A percentile compares a stretch with the other conserved stretches of the same genome.
Conservation (phyloP, 2,888 invertebrate species). For the Rambutsinella grinnellia region DNA sequence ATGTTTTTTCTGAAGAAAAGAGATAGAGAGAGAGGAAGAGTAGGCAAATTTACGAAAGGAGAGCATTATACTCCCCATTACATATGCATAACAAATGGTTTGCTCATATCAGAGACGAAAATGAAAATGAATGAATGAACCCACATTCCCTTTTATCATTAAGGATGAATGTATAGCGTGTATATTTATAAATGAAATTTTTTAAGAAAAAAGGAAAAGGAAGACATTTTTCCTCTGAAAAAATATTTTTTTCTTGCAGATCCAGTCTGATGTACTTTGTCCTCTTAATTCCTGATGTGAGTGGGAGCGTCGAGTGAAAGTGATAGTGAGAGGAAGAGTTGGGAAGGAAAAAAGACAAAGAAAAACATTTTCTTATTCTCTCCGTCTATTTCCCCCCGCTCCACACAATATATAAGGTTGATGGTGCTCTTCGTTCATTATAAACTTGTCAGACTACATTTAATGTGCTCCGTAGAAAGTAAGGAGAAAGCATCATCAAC, state of each 20-base stretch:
- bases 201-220: conserved; percentile 4
- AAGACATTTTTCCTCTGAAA: too few relatives aligned
- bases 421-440: neutral
- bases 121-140: conserved; percentile 48
- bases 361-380: neutral
- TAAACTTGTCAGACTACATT: conserved; percentile 30
- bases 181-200: conserved; percentile 19
- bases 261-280: neutral
- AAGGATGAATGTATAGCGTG: neutral
- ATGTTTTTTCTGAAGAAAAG: neutral
- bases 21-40: neutral
- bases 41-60: conserved; percentile 1
- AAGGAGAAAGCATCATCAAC: conserved; percentile 28
- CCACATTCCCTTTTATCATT: conserved; percentile 35
- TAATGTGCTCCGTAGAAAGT: conserved; percentile 18
- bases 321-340: neutral
- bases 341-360: neutral
- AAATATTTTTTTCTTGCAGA: conserved; percentile 21
- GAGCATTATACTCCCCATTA: conserved; percentile 21
- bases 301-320: neutral
- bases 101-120: conserved; percentile 13
- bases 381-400: too few relatives aligned
- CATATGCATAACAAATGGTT: conserved; percentile 30
- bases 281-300: conserved; percentile 26
- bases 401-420: too few relatives aligned